A percentile compares a stretch with the other conserved stretches of the same genome.
phyloP scores from a whole-genome alignment of 2,797 vertebrate genomes.

The Lycodopsis pacificus region DNA sequence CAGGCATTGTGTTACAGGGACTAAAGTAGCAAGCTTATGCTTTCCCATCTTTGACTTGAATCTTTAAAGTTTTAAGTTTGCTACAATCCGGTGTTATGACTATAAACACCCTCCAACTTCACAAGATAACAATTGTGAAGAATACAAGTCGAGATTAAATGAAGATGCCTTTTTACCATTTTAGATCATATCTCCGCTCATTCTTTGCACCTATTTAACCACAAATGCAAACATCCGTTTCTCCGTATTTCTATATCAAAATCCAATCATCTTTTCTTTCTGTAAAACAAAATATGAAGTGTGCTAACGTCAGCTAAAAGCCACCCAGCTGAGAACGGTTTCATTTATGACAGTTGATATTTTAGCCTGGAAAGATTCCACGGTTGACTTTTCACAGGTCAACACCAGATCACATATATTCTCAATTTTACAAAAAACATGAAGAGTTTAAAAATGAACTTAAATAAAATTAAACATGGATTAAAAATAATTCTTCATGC shows the following conservation, averaged over 20 bases:
- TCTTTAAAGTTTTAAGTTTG: not conserved
- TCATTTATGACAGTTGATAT: not conserved
- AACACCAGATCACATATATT: too few species aligned
- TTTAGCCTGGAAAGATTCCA: too few species aligned
- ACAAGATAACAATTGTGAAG: not conserved
- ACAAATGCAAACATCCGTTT: too few species aligned
- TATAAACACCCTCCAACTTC: not conserved
- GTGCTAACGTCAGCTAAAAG: too few species aligned
- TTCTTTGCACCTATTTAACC: too few species aligned
- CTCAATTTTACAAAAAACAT: not conserved
- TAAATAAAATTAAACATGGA: not conserved
- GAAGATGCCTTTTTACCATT: too few species aligned
- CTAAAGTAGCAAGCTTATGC: too few species aligned
- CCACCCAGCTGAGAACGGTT: not conserved
- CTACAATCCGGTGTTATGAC: not conserved
- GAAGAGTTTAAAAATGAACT: not conserved
- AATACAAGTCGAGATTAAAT: not conserved
- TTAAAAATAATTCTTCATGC: not conserved
- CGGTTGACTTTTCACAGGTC: accelerated
- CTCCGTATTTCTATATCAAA: too few species aligned
- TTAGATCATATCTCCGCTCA: too few species aligned
- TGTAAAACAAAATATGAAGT: too few species aligned
- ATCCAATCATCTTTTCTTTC: too few species aligned
- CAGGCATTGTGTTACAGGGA: too few species aligned
- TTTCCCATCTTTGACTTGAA: not conserved